These are phyloP conservation scores for Lochmaea capreae DNA, from an alignment of 2,888 invertebrate species.

Conservation along the genomic window DNA sequence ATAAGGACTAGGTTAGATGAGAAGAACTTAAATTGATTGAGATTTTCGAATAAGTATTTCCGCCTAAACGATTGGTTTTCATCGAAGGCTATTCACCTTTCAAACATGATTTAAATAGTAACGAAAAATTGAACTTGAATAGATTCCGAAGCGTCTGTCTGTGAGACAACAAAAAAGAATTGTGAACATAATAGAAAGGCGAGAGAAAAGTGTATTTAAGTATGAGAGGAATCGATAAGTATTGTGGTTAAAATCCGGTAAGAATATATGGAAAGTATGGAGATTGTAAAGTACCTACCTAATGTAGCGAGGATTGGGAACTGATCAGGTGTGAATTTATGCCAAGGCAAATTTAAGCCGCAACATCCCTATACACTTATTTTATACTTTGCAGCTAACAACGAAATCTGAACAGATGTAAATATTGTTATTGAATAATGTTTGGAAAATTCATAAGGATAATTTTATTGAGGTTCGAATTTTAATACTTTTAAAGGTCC, in stretches of 20 bases:
- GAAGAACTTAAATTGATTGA: no score
- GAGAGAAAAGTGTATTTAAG: conserved; percentile 35
- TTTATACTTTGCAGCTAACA: neutral
- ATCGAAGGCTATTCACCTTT: no score
- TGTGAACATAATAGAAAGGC: conserved; percentile 25
- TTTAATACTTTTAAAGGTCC: no score
- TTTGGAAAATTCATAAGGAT: no score
- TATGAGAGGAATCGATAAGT: conserved; percentile 47
- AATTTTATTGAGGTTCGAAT: no score
- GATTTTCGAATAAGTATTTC: no score
- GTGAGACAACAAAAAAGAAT: neutral
- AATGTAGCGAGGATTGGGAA: conserved; percentile 50
- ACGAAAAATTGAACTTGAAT: neutral
- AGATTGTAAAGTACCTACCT: conserved; percentile 49
- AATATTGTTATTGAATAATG: neutral
- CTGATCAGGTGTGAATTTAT: conserved; percentile 55
- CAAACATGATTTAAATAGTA: no score
- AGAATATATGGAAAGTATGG: conserved; percentile 50
- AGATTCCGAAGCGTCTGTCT: neutral
- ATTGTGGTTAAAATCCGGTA: conserved; percentile 51
- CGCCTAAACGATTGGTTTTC: no score
- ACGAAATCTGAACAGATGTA: conserved; percentile 9
- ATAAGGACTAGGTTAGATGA: no score
- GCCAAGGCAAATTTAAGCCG: conserved; percentile 48
- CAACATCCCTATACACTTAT: conserved; percentile 18